Percentiles rank a stretch among this genome's conserved stretches.
These are phyloP conservation scores for Alouatta caraya DNA, from an alignment of 2,797 vertebrate species.

Conservation along the genomic window DNA sequence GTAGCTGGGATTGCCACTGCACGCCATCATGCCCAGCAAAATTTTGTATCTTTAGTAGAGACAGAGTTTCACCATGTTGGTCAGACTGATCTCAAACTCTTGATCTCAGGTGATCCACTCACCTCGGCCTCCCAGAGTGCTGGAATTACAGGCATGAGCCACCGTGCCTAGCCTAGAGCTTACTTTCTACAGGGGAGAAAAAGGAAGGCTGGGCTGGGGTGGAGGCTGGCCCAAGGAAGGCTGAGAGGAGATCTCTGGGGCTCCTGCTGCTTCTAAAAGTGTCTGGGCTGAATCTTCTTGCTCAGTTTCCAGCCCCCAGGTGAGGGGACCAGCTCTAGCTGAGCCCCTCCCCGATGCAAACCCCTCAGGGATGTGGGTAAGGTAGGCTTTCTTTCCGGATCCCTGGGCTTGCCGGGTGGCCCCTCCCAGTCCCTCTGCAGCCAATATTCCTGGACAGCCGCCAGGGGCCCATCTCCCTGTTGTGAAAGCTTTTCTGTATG, in stretches of 20 bases:
- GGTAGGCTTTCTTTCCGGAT: background rate
- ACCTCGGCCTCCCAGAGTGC: background rate
- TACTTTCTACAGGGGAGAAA: background rate
- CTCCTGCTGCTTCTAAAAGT: background rate
- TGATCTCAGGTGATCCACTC: background rate
- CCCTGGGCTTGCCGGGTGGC: background rate
- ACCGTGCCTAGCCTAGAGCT: background rate
- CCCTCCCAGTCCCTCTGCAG: background rate
- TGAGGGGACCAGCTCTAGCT: background rate
- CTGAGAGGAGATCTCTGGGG: background rate
- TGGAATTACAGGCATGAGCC: background rate
- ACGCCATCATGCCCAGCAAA: background rate
- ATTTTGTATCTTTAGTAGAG: background rate
- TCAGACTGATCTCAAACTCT: background rate
- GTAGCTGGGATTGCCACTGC: background rate
- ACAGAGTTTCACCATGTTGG: background rate
- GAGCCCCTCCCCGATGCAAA: background rate
- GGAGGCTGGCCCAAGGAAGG: background rate
- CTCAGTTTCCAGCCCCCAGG: background rate
- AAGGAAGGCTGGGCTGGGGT: rapidly evolving
- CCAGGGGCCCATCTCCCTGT: background rate
- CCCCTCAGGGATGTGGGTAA: background rate
- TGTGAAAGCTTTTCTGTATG: background rate
- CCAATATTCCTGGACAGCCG: background rate
- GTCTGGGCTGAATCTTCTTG: background rate